These are phyloP conservation scores for Anodontia alba DNA, from an alignment of 2,888 invertebrate species.

Conservation along the genomic window DNA sequence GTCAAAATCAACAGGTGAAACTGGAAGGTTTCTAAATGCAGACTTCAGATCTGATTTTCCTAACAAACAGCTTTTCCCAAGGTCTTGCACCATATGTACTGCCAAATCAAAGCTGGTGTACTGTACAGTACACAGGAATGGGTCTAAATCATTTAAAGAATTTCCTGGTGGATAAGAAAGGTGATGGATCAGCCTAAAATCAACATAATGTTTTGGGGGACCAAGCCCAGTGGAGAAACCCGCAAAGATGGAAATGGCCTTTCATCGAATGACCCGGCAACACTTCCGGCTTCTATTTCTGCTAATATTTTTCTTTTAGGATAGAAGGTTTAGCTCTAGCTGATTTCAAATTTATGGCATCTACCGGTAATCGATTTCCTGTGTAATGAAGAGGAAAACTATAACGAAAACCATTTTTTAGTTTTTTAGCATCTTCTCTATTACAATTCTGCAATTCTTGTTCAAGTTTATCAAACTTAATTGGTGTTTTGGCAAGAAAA, in stretches of 20 bases:
- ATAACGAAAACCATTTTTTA: not conserved
- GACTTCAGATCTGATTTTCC: constrained; percentile 28
- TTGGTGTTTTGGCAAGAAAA: no score
- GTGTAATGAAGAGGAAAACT: not conserved
- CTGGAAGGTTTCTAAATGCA: constrained; percentile 8
- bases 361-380: not conserved
- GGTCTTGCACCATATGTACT: constrained; percentile 2
- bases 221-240: constrained; percentile 31
- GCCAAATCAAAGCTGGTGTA: constrained; percentile 23
- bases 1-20: not conserved
- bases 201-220: constrained; percentile 29
- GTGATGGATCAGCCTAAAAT: constrained; percentile 23
- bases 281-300: constrained; percentile 23
- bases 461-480: no score
- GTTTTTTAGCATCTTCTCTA: not conserved
- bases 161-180: not conserved
- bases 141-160: constrained; percentile 27
- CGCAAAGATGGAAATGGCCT: not conserved
- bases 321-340: constrained; percentile 6
- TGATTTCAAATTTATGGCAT: constrained; percentile 17
- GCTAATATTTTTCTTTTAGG: constrained; percentile 13
- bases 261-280: constrained; percentile 23
- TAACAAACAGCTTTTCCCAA: not conserved
- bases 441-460: not conserved
- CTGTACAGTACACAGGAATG: constrained; percentile 5